Evolutionary conservation across 2,888 invertebrate species (phyloP).

Genomic region (Copidosoma aretas): DNA sequence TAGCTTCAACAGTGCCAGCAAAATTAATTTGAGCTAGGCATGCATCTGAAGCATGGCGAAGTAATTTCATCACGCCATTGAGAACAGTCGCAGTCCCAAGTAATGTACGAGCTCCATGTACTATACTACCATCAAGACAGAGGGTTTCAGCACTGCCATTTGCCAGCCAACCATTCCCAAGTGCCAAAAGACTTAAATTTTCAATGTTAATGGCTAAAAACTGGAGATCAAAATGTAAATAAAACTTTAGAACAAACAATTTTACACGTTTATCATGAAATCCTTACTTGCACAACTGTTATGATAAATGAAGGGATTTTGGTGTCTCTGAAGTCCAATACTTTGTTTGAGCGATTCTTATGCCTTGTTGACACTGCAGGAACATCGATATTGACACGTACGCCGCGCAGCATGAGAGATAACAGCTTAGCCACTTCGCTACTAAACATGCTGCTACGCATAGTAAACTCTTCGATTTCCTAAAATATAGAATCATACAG

Average conservation of each 20-base stretch:
- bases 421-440: slow-evolving; percentile 86
- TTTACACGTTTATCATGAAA: neutral
- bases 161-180: slow-evolving; percentile 73
- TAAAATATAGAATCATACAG: slow-evolving; percentile 60
- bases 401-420: slow-evolving; percentile 81
- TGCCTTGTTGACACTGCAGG: slow-evolving; percentile 47
- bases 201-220: slow-evolving; percentile 87
- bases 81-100: slow-evolving; percentile 76
- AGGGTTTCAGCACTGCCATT: slow-evolving; percentile 76
- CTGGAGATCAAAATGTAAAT: slow-evolving; percentile 61
- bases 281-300: slow-evolving; percentile 79
- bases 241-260: neutral
- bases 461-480: slow-evolving; percentile 85
- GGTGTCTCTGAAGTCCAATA: slow-evolving; percentile 74
- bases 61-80: slow-evolving; percentile 69
- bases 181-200: slow-evolving; percentile 71
- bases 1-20: slow-evolving; percentile 77
- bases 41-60: slow-evolving; percentile 69
- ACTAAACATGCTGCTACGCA: slow-evolving; percentile 86
- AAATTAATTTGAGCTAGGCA: slow-evolving; percentile 77
- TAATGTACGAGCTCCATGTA: slow-evolving; percentile 73
- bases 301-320: slow-evolving; percentile 81
- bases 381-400: slow-evolving; percentile 81
- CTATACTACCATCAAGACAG: slow-evolving; percentile 73
- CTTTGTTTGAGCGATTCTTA: slow-evolving; percentile 52